Percentiles rank a stretch among this genome's conserved stretches.
These are phyloP conservation scores for Akabosia matsudoensis DNA, from an alignment of 1,140 invertebrate species.

Conservation along the genomic window DNA sequence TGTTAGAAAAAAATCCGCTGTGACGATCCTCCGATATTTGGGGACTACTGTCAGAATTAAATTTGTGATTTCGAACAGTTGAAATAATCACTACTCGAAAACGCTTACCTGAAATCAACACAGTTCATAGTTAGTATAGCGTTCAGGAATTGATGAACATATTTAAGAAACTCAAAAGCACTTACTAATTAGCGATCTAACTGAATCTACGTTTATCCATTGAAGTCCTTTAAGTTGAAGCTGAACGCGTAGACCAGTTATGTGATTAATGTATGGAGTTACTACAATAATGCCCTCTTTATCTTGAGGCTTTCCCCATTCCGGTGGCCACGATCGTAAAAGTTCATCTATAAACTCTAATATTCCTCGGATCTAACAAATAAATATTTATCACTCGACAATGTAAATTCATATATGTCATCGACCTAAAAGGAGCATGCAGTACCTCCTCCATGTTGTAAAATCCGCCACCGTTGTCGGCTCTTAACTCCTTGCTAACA, in stretches of 20 bases:
- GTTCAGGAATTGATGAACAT: background rate
- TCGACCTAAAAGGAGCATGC: too few species aligned
- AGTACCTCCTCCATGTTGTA: slow-evolving; percentile 10
- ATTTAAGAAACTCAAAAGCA: background rate
- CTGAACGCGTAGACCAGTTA: background rate
- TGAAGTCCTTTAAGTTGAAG: background rate
- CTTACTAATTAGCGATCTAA: background rate
- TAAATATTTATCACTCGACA: background rate
- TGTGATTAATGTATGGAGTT: slow-evolving; percentile 1
- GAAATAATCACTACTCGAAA: slow-evolving; percentile 12
- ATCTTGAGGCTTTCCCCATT: background rate
- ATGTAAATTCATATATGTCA: background rate
- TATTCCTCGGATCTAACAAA: background rate
- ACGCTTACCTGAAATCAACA: background rate
- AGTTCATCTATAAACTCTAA: background rate
- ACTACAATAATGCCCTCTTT: slow-evolving; percentile 2
- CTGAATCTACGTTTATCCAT: background rate
- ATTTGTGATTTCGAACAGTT: background rate
- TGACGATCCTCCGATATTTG: background rate
- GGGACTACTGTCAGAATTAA: background rate
- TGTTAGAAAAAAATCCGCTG: slow-evolving; percentile 4
- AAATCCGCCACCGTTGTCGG: slow-evolving; percentile 6
- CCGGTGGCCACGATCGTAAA: background rate
- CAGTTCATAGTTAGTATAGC: background rate
- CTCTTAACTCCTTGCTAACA: background rate